A percentile compares a stretch with the other conserved stretches of the same genome.
These are phyloP conservation scores for Macrosiphum euphorbiae DNA, from an alignment of 2,888 invertebrate species.

Conservation along the genomic window DNA sequence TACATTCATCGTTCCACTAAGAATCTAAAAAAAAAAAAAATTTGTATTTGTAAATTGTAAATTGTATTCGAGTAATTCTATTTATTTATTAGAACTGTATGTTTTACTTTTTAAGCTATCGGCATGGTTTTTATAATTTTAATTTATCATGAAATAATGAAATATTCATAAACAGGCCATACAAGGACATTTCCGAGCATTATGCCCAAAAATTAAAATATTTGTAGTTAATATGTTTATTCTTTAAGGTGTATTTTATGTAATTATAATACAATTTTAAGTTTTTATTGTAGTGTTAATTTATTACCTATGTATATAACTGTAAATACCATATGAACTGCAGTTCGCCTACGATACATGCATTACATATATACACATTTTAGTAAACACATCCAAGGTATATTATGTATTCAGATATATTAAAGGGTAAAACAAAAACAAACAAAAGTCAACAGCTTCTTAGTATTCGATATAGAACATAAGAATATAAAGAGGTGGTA, in stretches of 20 bases:
- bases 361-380: neutral
- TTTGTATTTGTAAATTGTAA: too few species aligned
- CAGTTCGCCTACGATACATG: neutral
- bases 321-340: neutral
- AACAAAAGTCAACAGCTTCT: neutral
- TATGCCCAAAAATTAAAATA: neutral
- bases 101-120: neutral
- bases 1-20: too few species aligned
- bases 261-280: neutral
- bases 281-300: neutral
- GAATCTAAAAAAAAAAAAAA: too few species aligned
- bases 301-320: neutral
- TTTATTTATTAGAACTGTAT: neutral
- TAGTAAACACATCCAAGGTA: neutral
- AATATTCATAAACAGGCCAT: neutral
- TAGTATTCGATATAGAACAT: slow-evolving; percentile 18
- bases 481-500: slow-evolving; percentile 11
- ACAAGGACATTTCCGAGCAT: neutral
- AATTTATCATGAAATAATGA: neutral
- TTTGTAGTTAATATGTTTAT: neutral
- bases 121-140: neutral
- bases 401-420: neutral
- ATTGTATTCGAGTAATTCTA: too few species aligned
- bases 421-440: neutral
- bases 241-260: neutral